A percentile compares a stretch with the other conserved stretches of the same genome.
Conservation (phyloP, 2,797 vertebrate genomes). For the Acanthurus leucopareius region DNA sequence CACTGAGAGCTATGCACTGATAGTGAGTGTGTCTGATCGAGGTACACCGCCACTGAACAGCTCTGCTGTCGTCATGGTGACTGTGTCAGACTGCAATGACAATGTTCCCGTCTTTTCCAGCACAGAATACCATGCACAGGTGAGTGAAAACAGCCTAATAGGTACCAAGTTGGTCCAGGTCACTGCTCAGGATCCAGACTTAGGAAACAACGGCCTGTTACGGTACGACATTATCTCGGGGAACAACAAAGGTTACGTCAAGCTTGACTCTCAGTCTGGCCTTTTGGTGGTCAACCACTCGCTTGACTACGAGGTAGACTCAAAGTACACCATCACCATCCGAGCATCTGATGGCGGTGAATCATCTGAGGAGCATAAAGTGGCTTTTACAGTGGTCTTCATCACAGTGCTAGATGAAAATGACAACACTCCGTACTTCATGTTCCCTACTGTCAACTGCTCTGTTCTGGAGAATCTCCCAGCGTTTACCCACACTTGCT, state of each 20-base stretch:
- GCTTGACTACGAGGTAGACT: conserved; percentile 91
- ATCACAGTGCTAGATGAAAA: conserved; percentile 92
- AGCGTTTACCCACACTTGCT: conserved; percentile 87
- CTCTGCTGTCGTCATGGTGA: conserved; percentile 85
- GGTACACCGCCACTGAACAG: conserved; percentile 88
- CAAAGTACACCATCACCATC: conserved; percentile 88
- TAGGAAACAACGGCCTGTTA: conserved; percentile 86
- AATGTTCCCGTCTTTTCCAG: conserved; percentile 89
- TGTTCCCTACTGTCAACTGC: conserved; percentile 88
- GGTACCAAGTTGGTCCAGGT: conserved; percentile 86
- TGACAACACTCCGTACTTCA: conserved; percentile 92
- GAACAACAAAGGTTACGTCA: conserved; percentile 87
- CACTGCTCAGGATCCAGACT: conserved; percentile 88
- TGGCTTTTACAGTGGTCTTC: conserved; percentile 87
- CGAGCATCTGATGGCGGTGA: conserved; percentile 86
- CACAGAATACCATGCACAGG: conserved; percentile 83
- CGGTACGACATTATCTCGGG: conserved; percentile 90
- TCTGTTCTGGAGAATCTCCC: conserved; percentile 90
- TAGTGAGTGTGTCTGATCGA: conserved; percentile 88
- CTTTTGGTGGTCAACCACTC: conserved; percentile 83
- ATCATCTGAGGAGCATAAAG: conserved; percentile 75
- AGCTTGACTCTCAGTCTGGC: conserved; percentile 87
- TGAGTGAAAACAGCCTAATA: conserved; percentile 87
- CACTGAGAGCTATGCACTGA: conserved; percentile 81
- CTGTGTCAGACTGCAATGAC: conserved; percentile 92